Evolutionary conservation across 2,888 invertebrate species (phyloP).

Genomic region (Cistogaster globosa): DNA sequence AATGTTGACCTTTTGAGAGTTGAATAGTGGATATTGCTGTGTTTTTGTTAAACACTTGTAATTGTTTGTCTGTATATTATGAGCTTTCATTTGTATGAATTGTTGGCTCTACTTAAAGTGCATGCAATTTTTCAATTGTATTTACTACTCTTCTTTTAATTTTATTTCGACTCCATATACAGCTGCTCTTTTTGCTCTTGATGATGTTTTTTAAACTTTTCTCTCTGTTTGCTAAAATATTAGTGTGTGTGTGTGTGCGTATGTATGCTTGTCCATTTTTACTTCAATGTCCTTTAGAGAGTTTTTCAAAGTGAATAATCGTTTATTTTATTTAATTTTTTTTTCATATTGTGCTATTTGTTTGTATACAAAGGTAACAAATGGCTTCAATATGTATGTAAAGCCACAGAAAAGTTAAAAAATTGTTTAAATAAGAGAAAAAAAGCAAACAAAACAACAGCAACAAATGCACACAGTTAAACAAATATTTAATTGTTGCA

Average conservation of each 20-base stretch:
- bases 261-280: conserved; percentile 14
- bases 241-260: conserved; percentile 10
- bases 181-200: too few species aligned
- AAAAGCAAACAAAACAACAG: conserved; percentile 67
- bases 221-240: too few species aligned
- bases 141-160: too few species aligned
- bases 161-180: too few species aligned
- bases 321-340: conserved; percentile 29
- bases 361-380: conserved; percentile 70
- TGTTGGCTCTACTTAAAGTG: too few species aligned
- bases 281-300: conserved; percentile 64
- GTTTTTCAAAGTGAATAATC: conserved; percentile 65
- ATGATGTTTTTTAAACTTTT: too few species aligned
- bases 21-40: too few species aligned
- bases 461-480: conserved; percentile 76
- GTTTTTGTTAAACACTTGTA: too few species aligned
- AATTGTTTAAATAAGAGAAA: conserved; percentile 73
- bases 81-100: too few species aligned
- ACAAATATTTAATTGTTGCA: conserved; percentile 82
- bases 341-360: conserved; percentile 37
- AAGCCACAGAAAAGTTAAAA: conserved; percentile 65
- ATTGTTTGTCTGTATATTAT: too few species aligned
- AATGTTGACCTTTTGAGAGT: too few species aligned
- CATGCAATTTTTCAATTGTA: too few species aligned
- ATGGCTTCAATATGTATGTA: conserved; percentile 65